Conservation (phyloP, 2,113 vertebrate genomes). For the Chascanopsetta lugubris region DNA sequence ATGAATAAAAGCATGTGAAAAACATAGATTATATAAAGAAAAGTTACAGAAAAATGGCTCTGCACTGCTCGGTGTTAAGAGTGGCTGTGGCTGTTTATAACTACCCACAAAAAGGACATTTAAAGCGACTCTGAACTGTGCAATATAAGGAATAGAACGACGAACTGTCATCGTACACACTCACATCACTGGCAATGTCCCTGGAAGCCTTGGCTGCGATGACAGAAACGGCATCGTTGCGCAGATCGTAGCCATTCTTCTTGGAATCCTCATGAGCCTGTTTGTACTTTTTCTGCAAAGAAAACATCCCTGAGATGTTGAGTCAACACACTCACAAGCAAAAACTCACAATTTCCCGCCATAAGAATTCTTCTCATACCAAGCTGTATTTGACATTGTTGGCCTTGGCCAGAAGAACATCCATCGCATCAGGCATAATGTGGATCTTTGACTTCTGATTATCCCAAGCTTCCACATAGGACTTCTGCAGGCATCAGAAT, state of each 20-base stretch:
- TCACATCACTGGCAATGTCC: conserved; percentile 92
- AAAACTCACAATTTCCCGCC: no score
- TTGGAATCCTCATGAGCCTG: conserved; percentile 86
- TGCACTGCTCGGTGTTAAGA: no score
- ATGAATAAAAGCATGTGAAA: not conserved
- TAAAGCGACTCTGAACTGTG: no score
- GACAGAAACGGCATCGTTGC: conserved; percentile 87
- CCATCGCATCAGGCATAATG: conserved; percentile 89
- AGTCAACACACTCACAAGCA: no score
- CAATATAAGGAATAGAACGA: no score
- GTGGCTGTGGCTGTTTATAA: no score
- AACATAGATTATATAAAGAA: no score
- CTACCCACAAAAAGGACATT: no score
- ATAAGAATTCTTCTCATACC: conserved; percentile 36
- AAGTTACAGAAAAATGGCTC: no score
- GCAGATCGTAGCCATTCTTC: conserved; percentile 90
- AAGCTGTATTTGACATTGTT: conserved; percentile 88
- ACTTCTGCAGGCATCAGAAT: conserved; percentile 55
- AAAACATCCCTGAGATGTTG: no score
- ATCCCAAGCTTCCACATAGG: conserved; percentile 86
- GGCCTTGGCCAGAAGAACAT: conserved; percentile 85
- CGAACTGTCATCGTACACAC: conserved; percentile 51
- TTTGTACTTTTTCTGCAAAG: conserved; percentile 89
- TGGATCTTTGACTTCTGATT: conserved; percentile 86
- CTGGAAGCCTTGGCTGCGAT: conserved; percentile 87